Conservation (phyloP, 2,113 vertebrate species). For the Cephalopterus ornatus region DNA sequence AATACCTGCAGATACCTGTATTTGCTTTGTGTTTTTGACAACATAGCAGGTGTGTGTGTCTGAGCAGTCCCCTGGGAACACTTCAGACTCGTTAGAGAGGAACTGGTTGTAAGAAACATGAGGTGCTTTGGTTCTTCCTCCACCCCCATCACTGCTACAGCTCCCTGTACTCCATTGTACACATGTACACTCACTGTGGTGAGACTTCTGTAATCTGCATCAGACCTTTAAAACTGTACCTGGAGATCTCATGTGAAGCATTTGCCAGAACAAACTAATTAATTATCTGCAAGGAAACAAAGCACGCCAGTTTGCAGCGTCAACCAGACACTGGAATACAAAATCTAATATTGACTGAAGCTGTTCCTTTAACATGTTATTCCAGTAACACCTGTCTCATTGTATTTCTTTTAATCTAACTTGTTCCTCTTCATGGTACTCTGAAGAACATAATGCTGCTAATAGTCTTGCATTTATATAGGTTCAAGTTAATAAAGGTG, state of each 20-base stretch:
- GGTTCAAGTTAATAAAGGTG: not conserved
- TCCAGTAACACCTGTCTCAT: not conserved
- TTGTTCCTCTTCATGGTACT: not conserved
- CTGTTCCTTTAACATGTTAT: not conserved
- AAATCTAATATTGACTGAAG: not conserved
- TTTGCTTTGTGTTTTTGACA: not conserved
- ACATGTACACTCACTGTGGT: too few species aligned
- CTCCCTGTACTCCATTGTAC: not conserved
- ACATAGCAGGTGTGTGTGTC: not conserved
- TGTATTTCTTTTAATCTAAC: not conserved
- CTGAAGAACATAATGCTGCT: not conserved
- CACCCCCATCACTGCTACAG: not conserved
- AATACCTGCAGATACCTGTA: not conserved
- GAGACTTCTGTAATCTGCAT: not conserved
- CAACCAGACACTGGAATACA: not conserved
- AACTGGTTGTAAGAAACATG: accelerated
- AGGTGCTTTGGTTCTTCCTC: not conserved
- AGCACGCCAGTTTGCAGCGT: not conserved
- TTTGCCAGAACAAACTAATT: not conserved
- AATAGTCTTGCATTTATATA: not conserved
- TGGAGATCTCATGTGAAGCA: not conserved
- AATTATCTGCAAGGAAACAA: not conserved
- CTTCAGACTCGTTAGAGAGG: not conserved
- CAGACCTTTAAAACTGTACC: not conserved
- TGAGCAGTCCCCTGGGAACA: not conserved